phyloP scores from a whole-genome alignment of 2,113 vertebrate genomes.

The Urocynchramus pylzowi region DNA sequence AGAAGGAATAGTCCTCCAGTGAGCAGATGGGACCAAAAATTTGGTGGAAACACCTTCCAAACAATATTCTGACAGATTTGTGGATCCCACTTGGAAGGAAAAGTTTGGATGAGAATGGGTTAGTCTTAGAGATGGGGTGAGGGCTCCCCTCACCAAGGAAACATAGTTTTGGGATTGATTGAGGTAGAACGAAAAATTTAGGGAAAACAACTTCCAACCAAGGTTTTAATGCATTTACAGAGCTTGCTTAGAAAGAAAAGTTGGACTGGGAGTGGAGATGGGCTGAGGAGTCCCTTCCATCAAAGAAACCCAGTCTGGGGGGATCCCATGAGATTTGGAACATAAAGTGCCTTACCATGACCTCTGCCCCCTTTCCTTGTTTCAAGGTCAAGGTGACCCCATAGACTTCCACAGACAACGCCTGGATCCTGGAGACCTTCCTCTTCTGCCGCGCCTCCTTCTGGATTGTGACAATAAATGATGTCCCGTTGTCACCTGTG shows the following conservation, averaged over 20 bases:
- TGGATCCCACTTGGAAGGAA: neutral
- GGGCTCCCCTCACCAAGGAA: neutral
- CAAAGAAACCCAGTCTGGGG: neutral
- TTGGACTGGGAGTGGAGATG: neutral
- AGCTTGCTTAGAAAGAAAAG: neutral
- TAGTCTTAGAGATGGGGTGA: neutral
- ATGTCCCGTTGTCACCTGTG: fast-evolving
- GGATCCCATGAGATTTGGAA: neutral
- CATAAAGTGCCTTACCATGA: neutral
- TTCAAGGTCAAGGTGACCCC: conserved; percentile 47
- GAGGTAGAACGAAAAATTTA: neutral
- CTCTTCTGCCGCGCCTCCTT: neutral
- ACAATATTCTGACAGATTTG: neutral
- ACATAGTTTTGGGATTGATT: neutral
- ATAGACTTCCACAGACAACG: neutral
- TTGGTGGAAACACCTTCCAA: neutral
- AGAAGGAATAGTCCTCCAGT: conserved; percentile 38
- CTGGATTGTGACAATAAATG: conserved; percentile 42
- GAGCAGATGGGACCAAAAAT: neutral
- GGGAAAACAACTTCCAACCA: neutral
- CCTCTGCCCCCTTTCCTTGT: neutral
- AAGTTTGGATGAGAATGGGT: neutral
- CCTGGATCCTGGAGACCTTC: neutral
- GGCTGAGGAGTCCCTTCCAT: neutral
- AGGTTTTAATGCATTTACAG: neutral